Base-by-base conservation (phyloP, 2,113 vertebrate species). In the Mastomys coucha region DNA sequence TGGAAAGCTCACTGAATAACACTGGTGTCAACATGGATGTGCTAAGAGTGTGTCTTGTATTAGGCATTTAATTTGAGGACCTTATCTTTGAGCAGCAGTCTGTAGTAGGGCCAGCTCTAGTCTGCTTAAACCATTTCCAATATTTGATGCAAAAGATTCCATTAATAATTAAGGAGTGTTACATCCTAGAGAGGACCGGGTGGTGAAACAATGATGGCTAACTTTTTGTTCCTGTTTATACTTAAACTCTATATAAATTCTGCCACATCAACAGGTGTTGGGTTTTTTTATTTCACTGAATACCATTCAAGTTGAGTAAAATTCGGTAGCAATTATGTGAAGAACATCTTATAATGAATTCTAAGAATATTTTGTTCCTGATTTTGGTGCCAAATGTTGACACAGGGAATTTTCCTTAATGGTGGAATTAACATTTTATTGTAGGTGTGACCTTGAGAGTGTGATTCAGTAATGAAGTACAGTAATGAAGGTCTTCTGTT, bases 301-400 rank as follows among this genome's bases (percentile, higher is more conserved):
- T 31, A 73, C 63, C 24, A 78, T 75, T 12, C 39, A 73, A 65
- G 45, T 82, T 76, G 60, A 82, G 36, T 63, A 33, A 88, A 88
- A 82, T 93, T 91, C 76, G 39, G 13, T 93, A 93, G 88, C 36
- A 84, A 17, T 91, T 91, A 72, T 88, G 12, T 93, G 51, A 95
- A 65, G 22, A 84, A 4, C 20, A 93, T 67, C 76, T 69, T 33
- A 60, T 88, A 88, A 88, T 93, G 63, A 93, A 91, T 95, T 93
- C 28, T 53, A 63, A 63, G 56, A 88, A 31, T 56, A 13, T 69
- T 58, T 45, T 31, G 2, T 3, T 45, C 36, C 69, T 63, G 87
- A 12, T 63, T 19, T 82, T n/a, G 69, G 39, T 87, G 49, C 8
- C 67, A 88, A 5, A 51, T 31, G 63, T 45, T 88, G 42, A 87